These are phyloP conservation scores for Autographa pulchrina DNA, from an alignment of 2,888 invertebrate genomes.

Conservation along the genomic window DNA sequence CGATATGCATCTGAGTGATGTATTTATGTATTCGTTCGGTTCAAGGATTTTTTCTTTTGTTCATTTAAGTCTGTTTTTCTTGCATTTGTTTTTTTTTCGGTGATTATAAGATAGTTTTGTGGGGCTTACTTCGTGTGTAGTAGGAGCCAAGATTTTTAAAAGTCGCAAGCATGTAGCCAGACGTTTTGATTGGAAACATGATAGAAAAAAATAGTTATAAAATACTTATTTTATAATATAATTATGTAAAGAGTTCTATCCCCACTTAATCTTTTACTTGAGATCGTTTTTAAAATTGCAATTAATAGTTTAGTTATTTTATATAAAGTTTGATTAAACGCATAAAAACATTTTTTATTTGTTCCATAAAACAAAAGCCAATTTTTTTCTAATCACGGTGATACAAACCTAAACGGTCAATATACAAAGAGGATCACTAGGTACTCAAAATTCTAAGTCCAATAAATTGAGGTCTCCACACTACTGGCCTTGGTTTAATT, in stretches of 20 bases:
- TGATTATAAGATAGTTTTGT: constrained; percentile 15
- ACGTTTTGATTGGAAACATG: too few relatives aligned
- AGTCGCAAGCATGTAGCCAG: too few relatives aligned
- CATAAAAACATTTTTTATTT: too few relatives aligned
- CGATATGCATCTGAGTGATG: constrained; percentile 59
- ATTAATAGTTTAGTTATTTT: too few relatives aligned
- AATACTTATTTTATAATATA: too few relatives aligned
- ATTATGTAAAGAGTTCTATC: too few relatives aligned
- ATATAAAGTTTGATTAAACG: too few relatives aligned
- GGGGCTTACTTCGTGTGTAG: not conserved
- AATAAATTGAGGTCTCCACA: constrained; percentile 18
- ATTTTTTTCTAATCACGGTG: too few relatives aligned
- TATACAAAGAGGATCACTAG: not conserved
- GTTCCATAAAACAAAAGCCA: too few relatives aligned
- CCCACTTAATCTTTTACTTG: too few relatives aligned
- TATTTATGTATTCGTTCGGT: constrained; percentile 52
- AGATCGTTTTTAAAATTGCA: too few relatives aligned
- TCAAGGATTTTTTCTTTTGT: constrained; percentile 58
- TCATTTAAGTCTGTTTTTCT: constrained; percentile 32
- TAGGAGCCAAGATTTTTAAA: not conserved
- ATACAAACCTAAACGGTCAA: not conserved
- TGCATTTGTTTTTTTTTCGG: constrained; percentile 24
- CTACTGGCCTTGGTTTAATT: constrained; percentile 51
- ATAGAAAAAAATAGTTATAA: too few relatives aligned
- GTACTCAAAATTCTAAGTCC: constrained; percentile 13